These are phyloP conservation scores for Trematomus loennbergii DNA, from an alignment of 2,113 vertebrate genomes.

Conservation along the genomic window DNA sequence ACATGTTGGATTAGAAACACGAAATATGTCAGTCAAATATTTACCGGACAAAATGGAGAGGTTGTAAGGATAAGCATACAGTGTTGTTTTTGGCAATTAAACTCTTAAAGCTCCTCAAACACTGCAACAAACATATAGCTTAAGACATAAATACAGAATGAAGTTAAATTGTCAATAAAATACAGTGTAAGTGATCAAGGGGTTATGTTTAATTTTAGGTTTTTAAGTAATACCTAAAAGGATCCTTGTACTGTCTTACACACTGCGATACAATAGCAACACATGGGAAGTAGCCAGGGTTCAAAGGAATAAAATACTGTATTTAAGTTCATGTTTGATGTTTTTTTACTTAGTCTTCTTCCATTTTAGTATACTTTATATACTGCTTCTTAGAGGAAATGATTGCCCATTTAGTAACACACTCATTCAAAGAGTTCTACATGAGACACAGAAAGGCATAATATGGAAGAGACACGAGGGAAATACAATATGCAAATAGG, in stretches of 20 bases:
- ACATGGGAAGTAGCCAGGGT: neutral
- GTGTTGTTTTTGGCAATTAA: no score
- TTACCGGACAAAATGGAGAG: no score
- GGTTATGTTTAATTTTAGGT: no score
- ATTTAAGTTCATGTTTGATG: neutral
- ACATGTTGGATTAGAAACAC: constrained; percentile 27
- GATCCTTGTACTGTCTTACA: neutral
- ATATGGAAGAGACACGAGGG: neutral
- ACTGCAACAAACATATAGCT: no score
- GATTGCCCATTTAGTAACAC: neutral
- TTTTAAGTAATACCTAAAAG: no score
- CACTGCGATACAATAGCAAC: neutral
- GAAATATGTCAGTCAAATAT: constrained; percentile 48
- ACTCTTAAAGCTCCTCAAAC: no score
- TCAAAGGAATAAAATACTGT: neutral
- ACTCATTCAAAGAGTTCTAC: no score
- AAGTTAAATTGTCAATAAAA: no score
- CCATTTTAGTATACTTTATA: neutral
- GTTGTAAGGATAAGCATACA: no score
- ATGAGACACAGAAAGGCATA: neutral
- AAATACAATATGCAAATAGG: neutral
- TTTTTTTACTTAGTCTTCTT: neutral
- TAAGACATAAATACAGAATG: no score
- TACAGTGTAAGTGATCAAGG: no score
- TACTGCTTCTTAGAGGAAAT: neutral